Conservation (phyloP, 2,797 vertebrate species). For the Chloroceryle amazona region DNA sequence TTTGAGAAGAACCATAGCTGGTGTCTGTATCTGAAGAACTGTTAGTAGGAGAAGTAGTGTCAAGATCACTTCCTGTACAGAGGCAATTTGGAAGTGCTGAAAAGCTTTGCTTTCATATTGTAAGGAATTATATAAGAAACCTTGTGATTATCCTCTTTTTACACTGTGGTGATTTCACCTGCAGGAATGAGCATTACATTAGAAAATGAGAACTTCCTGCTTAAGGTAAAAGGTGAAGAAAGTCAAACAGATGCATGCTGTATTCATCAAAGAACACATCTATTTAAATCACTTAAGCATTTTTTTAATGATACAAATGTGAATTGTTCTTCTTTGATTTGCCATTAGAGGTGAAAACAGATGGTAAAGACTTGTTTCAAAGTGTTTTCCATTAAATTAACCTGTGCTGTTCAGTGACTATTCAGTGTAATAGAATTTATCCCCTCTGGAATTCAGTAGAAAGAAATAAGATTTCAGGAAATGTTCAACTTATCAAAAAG, state of each 20-base stretch:
- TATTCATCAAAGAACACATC: slow-evolving; percentile 77
- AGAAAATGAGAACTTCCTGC: slow-evolving; percentile 26
- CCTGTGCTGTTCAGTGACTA: slow-evolving; percentile 76
- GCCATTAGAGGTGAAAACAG: slow-evolving; percentile 84
- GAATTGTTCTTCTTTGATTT: slow-evolving; percentile 80
- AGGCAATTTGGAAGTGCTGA: neutral
- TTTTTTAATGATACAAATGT: slow-evolving; percentile 78
- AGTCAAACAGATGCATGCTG: slow-evolving; percentile 61
- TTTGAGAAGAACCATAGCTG: neutral
- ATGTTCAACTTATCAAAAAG: slow-evolving; percentile 50
- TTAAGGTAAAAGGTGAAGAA: slow-evolving; percentile 14
- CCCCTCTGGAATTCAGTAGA: slow-evolving; percentile 68
- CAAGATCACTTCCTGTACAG: neutral
- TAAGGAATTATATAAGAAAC: neutral
- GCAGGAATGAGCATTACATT: neutral
- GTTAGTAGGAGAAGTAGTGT: neutral
- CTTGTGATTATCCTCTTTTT: neutral
- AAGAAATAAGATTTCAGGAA: slow-evolving; percentile 70
- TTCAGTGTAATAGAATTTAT: slow-evolving; percentile 75
- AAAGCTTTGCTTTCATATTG: neutral
- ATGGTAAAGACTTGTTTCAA: slow-evolving; percentile 81
- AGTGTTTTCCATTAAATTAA: slow-evolving; percentile 84
- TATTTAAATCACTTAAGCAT: slow-evolving; percentile 84
- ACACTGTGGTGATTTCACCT: neutral
- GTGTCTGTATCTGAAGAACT: neutral